Conservation (phyloP, 92 coral and sea anemone species). For the Actinernus sp. region DNA sequence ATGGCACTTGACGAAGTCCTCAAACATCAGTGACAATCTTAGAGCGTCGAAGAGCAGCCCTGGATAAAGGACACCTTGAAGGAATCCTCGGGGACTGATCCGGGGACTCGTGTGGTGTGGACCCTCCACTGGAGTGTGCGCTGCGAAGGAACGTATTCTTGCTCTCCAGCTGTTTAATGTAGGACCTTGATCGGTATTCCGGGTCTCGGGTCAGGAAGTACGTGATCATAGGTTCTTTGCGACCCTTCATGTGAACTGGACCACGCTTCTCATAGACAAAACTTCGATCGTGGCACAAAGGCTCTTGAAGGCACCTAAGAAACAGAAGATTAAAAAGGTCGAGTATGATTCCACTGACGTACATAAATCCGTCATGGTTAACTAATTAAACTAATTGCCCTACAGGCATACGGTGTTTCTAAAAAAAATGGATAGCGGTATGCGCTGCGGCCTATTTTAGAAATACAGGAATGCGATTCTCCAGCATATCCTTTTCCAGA, state of each 20-base stretch:
- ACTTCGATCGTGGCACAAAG: conserved; percentile 70
- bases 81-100: not conserved
- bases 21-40: conserved; percentile 39
- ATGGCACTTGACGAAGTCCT: no score
- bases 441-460: no score
- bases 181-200: conserved; percentile 35
- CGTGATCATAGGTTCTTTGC: conserved; percentile 80
- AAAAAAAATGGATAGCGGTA: no score
- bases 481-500: no score
- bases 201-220: conserved; percentile 75
- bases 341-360: no score
- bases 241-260: conserved; percentile 89
- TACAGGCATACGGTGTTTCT: no score
- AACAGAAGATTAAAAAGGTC: not conserved
- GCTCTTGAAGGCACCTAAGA: conserved; percentile 80
- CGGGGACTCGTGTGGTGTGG: not conserved
- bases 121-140: not conserved
- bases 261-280: conserved; percentile 84
- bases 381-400: no score
- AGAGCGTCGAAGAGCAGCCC: not conserved
- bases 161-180: conserved; percentile 30
- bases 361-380: no score
- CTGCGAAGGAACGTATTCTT: conserved; percentile 10
- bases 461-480: no score
- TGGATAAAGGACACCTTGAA: conserved; percentile 23